A percentile compares a stretch with the other conserved stretches of the same genome.
These are phyloP conservation scores for Herpailurus yagouaroundi DNA, from an alignment of 2,113 vertebrate genomes.

Conservation along the genomic window DNA sequence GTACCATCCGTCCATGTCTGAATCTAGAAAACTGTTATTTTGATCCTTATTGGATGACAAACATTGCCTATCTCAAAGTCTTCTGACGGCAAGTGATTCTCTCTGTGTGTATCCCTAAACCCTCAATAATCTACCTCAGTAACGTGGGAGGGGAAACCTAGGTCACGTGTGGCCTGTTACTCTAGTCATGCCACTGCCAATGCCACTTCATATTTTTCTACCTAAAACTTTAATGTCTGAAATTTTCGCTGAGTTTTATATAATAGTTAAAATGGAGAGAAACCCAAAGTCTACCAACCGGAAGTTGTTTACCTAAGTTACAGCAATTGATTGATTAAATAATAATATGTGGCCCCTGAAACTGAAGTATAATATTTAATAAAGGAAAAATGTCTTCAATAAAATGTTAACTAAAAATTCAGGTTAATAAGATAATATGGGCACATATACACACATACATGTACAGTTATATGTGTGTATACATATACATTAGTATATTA, in stretches of 20 bases:
- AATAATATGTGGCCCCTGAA: background rate
- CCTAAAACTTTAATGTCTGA: background rate
- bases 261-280: background rate
- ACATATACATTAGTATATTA: too few relatives aligned
- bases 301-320: background rate
- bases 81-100: background rate
- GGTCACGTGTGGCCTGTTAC: background rate
- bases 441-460: background rate
- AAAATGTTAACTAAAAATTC: constrained; percentile 19
- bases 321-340: background rate
- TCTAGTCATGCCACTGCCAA: background rate
- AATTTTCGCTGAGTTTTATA: background rate
- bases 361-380: background rate
- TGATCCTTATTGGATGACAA: background rate
- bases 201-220: background rate
- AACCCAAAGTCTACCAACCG: background rate
- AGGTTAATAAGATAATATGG: background rate
- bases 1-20: background rate
- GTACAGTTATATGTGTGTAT: background rate
- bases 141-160: background rate
- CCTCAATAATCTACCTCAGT: background rate
- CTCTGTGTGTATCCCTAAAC: background rate
- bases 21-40: background rate
- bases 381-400: constrained; percentile 4
- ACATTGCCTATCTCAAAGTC: background rate